Evolutionary conservation across 2,113 vertebrate genomes (phyloP), one percentile per base, ranked within the genome.

Genomic region (Xenus cinereus): DNA sequence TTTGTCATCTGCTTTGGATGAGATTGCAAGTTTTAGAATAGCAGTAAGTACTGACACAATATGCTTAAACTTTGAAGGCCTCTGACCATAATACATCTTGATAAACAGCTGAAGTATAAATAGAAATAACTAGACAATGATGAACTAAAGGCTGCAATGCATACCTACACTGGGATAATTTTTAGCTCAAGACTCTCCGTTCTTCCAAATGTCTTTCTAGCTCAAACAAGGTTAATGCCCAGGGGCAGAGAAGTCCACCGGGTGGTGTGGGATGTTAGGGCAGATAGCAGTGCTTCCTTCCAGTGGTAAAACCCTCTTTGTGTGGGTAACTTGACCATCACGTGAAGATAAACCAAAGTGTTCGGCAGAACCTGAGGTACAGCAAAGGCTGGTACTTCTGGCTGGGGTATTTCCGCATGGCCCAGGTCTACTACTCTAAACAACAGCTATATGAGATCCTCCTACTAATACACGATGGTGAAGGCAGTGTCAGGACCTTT

Each of bases 121-220:
- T 89, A 93, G 90, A 91, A 93, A 76, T 93, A 94, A 79, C 35
- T 43, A 82, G 87, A 84, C 87, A 95, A 64, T 73, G 82, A 96
- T 79, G 87, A 90, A 93, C n/a, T 22, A 54, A 87, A 82, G 64
- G 5, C 74, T 79, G 64, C 67, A 89, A 89, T 60, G 17, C 60
- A 63, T 53, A 81, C 24, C 74, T 90, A 67, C 41, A 21, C 35
- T 30, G 10, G 79, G 77, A 59, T n/a, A 63, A 79, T 78, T 84
- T 91, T 91, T 93, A 89, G 15, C 69, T 91, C 26, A 78, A 78
- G 73, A 67, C 54, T 74, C 33, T 59, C 50, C 37, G 20, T 50
- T 94, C 80, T 69, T 84, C 71, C 86, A 89, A 50, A 82, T 37
- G 19, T 63, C 17, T 91, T 89, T 89, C 51, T 87, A 69, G 72